Base-by-base conservation (phyloP, 2,888 invertebrate species). In the Harmothoe impar region DNA sequence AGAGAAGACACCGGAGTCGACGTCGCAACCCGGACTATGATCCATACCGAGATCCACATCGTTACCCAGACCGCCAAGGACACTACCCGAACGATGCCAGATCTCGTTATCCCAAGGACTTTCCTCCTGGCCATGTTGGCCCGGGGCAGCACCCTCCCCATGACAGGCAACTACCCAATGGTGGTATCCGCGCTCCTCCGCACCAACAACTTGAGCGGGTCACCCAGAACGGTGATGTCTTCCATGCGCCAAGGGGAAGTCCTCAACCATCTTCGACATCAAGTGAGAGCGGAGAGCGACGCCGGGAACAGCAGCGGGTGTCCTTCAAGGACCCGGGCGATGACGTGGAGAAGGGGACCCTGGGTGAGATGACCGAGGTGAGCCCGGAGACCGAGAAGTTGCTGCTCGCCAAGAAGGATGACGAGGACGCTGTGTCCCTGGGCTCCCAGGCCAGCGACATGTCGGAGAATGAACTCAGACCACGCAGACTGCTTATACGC, bases 371-470 rank as follows among this genome's bases (percentile, higher is more conserved):
- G 5, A 29, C 17, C 20, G 78, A 78, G 78, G 29, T n/a, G 20
- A 35, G 20, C 5, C 25, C 31, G 25, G 54, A 54, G 23, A 54
- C 52, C 29, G 25, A 29, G 17, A 23, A 29, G 15, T n/a, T 54
- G 86, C 54, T 86, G 86, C 10, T 43, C 35, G 84, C 86, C 29
- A 31, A 15, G 31, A 52, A 86, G 31, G 54, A 86, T n/a, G 51
- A 84, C 1, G 86, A 86, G 23, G 86, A 86, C n/a, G 86, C 54
- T 10, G 56, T 86, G 20, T 29, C 29, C n/a, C 29, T 56, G 31
- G 54, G 86, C 0, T 86, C 86, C n/a, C 7, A 86, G 29, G 33
- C 86, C 5, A 86, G 86, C 29, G 33, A 86, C 25, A 31, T 31
- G 86, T 29, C 29, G 54, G 52, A 17, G 15, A 54, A 25, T 29